Evolutionary conservation across 2,888 invertebrate genomes (phyloP).

Genomic region (Leucophenga montana): DNA sequence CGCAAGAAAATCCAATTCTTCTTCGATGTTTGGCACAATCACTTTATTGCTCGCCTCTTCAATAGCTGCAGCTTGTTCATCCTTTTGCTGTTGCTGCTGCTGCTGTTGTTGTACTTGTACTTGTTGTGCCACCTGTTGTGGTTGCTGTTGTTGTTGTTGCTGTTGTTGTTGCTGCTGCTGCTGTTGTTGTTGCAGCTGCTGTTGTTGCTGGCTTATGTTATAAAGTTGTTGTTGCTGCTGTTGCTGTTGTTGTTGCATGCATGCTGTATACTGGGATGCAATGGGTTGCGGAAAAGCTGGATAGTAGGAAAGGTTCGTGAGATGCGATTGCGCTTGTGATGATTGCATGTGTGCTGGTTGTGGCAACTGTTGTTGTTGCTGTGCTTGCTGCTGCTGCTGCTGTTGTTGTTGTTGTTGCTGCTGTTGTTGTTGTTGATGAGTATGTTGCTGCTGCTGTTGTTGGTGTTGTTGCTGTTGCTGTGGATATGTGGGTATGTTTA

Average conservation of each 20-base stretch:
- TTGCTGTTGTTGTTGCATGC: slow-evolving; percentile 69
- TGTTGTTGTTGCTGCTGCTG: slow-evolving; percentile 51
- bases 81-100: slow-evolving; percentile 55
- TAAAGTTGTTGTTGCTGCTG: slow-evolving; percentile 47
- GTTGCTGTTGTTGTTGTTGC: slow-evolving; percentile 55
- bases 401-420: slow-evolving; percentile 51
- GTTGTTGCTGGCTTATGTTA: slow-evolving; percentile 61
- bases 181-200: slow-evolving; percentile 64
- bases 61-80: slow-evolving; percentile 65
- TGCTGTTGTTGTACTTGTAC: slow-evolving; percentile 53
- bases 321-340: slow-evolving; percentile 82
- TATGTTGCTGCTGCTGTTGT: slow-evolving; percentile 71
- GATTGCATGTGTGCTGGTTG: slow-evolving; percentile 84
- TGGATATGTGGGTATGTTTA: slow-evolving; percentile 74
- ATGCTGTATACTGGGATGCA: slow-evolving; percentile 71
- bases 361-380: slow-evolving; percentile 76
- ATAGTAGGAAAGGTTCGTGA: slow-evolving; percentile 75
- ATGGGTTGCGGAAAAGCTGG: slow-evolving; percentile 71
- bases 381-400: slow-evolving; percentile 45
- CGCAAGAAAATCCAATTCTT: slow-evolving; percentile 87
- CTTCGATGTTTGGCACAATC: slow-evolving; percentile 90
- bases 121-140: slow-evolving; percentile 63
- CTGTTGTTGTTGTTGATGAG: slow-evolving; percentile 74
- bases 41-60: slow-evolving; percentile 86
- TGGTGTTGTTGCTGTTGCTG: slow-evolving; percentile 69